Evolutionary conservation across 1,140 invertebrate genomes (phyloP), one percentile per base, ranked within the genome.

Genomic region (Heliconius melpomene): DNA sequence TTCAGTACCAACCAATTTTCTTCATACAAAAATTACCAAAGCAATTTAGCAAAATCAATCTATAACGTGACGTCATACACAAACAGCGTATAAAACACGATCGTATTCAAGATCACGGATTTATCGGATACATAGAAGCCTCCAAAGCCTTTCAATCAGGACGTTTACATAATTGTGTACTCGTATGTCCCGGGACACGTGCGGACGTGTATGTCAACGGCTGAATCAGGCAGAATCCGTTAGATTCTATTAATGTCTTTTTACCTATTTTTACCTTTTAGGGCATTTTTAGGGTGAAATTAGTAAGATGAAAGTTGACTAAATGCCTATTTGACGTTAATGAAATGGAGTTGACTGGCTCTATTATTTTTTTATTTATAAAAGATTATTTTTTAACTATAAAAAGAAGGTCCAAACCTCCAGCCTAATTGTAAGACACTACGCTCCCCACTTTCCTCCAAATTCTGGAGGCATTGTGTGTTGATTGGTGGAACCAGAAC

Each of bases 81-180:
- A 66, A 66, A 66, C 60, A 66, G 60, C 3, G 26, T 60, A 60
- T 57, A 60, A 75, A 57, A 75, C 26, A 26, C 60, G 54, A 76
- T 66, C 57, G 74, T 76, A 76, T 76, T 66, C 74, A 76, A 76
- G n/a, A 76, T 23, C 74, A 76, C 74, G 57, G 36, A 76, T 32
- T 40, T 26, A 9, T 70, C 54, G 57, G 54, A 40, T 66, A 66
- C 16, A 76, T 38, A 66, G 60, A 29, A 66, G 60, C 74, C 40
- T 60, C 36, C 29, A 76, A 76, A 66, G 32, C 74, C 54, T 40
- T 60, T 66, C 57, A 76, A 76, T 76, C 74, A 76, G 54, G 40
- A 50, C 74, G 57, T 74, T 74, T 76, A 60, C 74, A 76, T 76
- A 76, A 76, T 66, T 76, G 57, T 57, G 32, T 66, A 29, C 60